Evolutionary conservation across 2,888 invertebrate species (phyloP).

Genomic region (Bursaphelenchus okinawaensis): DNA sequence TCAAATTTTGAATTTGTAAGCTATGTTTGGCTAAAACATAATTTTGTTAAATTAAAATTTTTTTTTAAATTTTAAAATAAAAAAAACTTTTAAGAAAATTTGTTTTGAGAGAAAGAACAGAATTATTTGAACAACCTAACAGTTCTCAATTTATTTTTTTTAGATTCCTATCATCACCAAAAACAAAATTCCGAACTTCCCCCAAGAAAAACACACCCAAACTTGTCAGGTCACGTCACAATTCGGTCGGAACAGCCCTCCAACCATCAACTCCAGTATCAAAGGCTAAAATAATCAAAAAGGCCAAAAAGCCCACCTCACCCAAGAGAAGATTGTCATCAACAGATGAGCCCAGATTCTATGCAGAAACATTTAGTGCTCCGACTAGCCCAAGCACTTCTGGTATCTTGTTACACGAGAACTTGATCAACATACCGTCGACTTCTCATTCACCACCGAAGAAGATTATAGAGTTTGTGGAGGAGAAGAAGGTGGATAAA

Average conservation of each 20-base stretch:
- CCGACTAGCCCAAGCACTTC: neutral
- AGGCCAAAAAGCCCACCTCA: neutral
- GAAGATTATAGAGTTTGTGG: neutral
- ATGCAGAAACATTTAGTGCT: neutral
- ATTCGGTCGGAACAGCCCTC: neutral
- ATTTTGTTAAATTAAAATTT: too few relatives aligned
- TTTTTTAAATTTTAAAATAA: too few relatives aligned
- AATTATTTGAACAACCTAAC: too few relatives aligned
- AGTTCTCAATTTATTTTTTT: too few relatives aligned
- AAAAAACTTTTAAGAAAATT: too few relatives aligned
- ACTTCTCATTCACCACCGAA: neutral
- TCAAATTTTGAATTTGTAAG: neutral
- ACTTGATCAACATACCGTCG: neutral
- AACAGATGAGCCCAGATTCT: neutral
- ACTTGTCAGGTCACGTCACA: neutral
- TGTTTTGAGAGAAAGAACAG: too few relatives aligned
- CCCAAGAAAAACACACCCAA: neutral
- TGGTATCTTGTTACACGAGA: neutral
- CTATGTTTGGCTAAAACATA: neutral
- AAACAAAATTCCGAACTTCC: neutral
- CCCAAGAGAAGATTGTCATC: neutral
- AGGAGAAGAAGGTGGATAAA: slow-evolving; percentile 9
- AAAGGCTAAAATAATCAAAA: neutral
- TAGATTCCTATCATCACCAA: neutral
- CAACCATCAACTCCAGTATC: neutral